Conservation (phyloP, 1,140 invertebrate genomes). For the Cepaea nemoralis region DNA sequence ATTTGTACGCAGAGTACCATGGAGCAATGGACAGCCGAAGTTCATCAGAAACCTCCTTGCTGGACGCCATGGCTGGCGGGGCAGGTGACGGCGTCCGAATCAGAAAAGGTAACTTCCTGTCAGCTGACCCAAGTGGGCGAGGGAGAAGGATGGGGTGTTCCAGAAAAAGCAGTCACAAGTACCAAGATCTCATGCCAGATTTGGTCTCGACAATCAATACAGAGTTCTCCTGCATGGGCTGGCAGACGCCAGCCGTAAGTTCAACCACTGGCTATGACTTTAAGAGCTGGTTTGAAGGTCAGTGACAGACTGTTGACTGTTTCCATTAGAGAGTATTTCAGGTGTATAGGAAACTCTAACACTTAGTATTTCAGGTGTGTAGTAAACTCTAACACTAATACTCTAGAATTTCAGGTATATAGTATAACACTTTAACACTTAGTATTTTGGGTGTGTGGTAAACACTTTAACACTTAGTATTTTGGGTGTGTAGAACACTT, state of each 20-base stretch:
- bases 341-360: too few relatives aligned
- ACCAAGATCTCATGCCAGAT: constrained; percentile 56
- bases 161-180: not conserved
- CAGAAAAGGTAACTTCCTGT: constrained; percentile 34
- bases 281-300: constrained; percentile 58
- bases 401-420: too few relatives aligned
- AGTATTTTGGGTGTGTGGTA: too few relatives aligned
- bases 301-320: not conserved
- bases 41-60: constrained; percentile 44
- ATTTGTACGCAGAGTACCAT: constrained; percentile 70
- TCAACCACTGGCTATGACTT: constrained; percentile 62
- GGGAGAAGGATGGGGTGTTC: constrained; percentile 28
- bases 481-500: too few relatives aligned
- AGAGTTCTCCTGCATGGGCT: constrained; percentile 55
- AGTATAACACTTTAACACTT: too few relatives aligned
- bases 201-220: constrained; percentile 63
- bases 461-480: too few relatives aligned
- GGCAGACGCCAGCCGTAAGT: not conserved
- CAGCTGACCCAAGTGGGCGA: not conserved
- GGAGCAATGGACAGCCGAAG: constrained; percentile 49
- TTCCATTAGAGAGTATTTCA: not conserved
- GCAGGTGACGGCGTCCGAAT: constrained; percentile 31
- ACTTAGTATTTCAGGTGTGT: too few relatives aligned
- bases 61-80: constrained; percentile 13
- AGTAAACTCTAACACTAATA: too few relatives aligned